phyloP scores from a whole-genome alignment of 2,797 vertebrate species.

The Anomalospiza imberbis region DNA sequence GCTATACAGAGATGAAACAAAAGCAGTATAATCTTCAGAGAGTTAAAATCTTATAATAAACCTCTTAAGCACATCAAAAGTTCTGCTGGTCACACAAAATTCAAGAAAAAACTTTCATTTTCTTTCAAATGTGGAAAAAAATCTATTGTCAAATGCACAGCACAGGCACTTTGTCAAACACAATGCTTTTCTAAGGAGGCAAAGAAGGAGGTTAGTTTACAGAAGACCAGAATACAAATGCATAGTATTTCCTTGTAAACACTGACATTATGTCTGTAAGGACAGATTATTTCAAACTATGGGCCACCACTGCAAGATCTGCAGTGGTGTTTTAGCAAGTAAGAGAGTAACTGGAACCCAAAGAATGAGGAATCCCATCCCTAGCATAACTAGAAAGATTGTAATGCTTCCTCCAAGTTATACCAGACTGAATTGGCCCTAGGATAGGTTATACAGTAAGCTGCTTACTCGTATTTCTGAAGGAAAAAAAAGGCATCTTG shows the following conservation, averaged over 20 bases:
- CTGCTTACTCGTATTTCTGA: not conserved
- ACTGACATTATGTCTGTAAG: not conserved
- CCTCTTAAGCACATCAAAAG: not conserved
- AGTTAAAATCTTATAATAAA: not conserved
- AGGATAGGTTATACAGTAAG: not conserved
- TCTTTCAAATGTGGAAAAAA: not conserved
- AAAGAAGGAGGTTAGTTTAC: not conserved
- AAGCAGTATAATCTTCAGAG: not conserved
- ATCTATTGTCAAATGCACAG: not conserved
- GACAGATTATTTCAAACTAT: not conserved
- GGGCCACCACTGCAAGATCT: not conserved
- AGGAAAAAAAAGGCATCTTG: not conserved
- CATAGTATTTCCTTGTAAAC: not conserved
- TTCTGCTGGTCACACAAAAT: not conserved
- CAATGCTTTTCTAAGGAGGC: not conserved
- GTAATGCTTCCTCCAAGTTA: not conserved
- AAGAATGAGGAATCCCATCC: not conserved
- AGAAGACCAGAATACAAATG: not conserved
- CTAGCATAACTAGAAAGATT: not conserved
- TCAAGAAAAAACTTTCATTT: not conserved
- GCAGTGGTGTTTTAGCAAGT: not conserved
- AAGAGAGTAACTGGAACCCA: not conserved
- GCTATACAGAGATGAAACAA: not conserved
- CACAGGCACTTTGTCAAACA: not conserved
- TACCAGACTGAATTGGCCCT: not conserved